A percentile compares a stretch with the other conserved stretches of the same genome.
phyloP scores from a whole-genome alignment of 35 echinoderm and acorn worm genomes.

The Heliocidaris tuberculata region DNA sequence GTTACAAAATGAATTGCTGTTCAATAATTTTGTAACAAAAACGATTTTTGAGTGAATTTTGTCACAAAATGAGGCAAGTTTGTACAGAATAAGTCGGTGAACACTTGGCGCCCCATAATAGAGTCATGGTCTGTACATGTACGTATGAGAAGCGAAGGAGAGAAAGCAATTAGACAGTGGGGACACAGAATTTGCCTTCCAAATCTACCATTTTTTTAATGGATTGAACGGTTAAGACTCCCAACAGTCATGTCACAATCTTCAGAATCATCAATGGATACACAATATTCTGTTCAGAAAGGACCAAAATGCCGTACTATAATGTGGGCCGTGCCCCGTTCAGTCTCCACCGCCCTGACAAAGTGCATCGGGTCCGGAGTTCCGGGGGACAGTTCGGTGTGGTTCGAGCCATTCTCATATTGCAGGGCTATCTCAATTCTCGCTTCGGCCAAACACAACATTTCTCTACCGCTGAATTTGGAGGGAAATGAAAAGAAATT shows the following conservation, averaged over 20 bases:
- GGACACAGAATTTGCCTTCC: too few relatives aligned
- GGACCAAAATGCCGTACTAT: background rate
- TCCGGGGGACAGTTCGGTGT: background rate
- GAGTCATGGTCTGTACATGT: too few relatives aligned
- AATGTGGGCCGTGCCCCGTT: background rate
- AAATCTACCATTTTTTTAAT: background rate
- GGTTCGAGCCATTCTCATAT: background rate
- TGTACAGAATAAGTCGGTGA: too few relatives aligned
- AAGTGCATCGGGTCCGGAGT: background rate
- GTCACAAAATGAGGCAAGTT: too few relatives aligned
- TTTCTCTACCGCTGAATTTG: background rate
- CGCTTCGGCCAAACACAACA: background rate
- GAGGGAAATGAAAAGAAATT: background rate
- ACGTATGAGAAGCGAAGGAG: too few relatives aligned
- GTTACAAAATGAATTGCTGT: too few relatives aligned
- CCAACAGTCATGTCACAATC: background rate
- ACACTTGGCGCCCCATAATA: too few relatives aligned
- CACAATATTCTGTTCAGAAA: background rate
- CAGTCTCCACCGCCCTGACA: background rate
- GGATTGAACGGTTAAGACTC: background rate
- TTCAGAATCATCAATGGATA: background rate
- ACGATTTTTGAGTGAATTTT: too few relatives aligned
- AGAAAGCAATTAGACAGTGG: too few relatives aligned
- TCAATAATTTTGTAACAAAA: too few relatives aligned
- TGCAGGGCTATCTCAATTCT: background rate